Evolutionary conservation across 1,140 invertebrate species (phyloP), one percentile per base, ranked within the genome.

Genomic region (Drosophila sproati): DNA sequence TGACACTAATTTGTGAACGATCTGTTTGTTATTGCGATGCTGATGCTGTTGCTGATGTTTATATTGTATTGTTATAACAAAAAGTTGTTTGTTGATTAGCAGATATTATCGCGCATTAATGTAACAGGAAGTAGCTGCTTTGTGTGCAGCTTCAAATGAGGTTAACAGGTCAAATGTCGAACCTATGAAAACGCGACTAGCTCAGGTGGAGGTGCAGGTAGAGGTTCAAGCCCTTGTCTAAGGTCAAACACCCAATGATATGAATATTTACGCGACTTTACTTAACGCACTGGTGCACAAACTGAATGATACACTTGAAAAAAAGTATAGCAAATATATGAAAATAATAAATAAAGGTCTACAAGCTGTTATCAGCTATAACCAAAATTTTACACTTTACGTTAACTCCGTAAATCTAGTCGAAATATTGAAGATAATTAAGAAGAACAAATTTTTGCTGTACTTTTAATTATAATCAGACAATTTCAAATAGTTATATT

Each of bases 1-100:
- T 83, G 81, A 83, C 81, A 80, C 73, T 70, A 77, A 83, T 85
- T 78, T 75, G 31, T 56, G 63, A 73, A 67, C 69, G 59, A 78
- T 70, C 55, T 45, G 59, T 39, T 82, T 78, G 50, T 31, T 50
- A 45, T n/a, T 59, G 56, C 56, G 29, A 47, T 20, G 0, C 43
- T 7, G 48, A 10, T 54, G 29, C 50, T 8, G 12, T 5, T 37
- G 37, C 28, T 57, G 35, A 57, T 57, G 37, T 10, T 43, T 43
- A 6, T 31, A 32, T 12, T 12, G 39, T 57, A 32, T 45, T 57
- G 12, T 32, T 51, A 39, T 35, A 6, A 31, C n/a, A 41, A 60
- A 56, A 60, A 47, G 29, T 34, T 48, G 41, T 45, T 48, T 69
- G 76, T 79, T 82, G 80, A 79, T 82, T 68, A 75, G 54, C 61